Evolutionary conservation across 2,113 vertebrate species (phyloP).

Genomic region (Apus apus): DNA sequence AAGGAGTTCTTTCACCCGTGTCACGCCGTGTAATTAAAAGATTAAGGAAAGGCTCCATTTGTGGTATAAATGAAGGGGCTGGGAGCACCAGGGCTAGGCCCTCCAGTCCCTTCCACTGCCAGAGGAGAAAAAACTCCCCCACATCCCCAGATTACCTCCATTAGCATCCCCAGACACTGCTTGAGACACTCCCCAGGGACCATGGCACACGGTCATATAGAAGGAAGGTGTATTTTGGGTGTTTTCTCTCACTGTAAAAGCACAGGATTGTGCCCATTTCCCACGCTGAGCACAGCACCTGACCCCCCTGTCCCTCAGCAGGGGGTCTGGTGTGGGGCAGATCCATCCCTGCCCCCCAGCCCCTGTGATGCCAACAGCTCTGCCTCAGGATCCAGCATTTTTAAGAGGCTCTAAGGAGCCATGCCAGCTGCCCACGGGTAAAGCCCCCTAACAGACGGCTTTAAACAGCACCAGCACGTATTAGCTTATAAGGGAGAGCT

Average conservation of each 20-base stretch:
- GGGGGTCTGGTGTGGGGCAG: fast-evolving
- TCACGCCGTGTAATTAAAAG: background rate
- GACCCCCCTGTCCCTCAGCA: fast-evolving
- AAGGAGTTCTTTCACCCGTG: background rate
- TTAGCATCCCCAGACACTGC: background rate
- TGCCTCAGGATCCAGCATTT: fast-evolving
- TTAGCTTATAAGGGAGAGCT: conserved; percentile 57
- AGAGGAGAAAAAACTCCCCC: background rate
- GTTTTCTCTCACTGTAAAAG: background rate
- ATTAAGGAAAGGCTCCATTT: background rate
- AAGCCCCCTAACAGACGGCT: conserved; percentile 12
- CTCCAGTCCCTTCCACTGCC: fast-evolving
- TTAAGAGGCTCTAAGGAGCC: background rate
- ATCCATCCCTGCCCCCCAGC: fast-evolving
- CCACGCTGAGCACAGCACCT: no score
- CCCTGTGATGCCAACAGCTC: background rate
- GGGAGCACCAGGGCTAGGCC: background rate
- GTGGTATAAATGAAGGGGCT: background rate
- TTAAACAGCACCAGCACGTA: background rate
- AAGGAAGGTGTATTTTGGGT: no score
- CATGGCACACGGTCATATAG: fast-evolving
- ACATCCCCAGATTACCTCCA: fast-evolving
- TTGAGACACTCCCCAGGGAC: fast-evolving
- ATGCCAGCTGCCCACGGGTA: background rate
- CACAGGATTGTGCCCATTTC: fast-evolving